Evolutionary conservation across 2,888 invertebrate species (phyloP).

Genomic region (Boloria euphrosyne): DNA sequence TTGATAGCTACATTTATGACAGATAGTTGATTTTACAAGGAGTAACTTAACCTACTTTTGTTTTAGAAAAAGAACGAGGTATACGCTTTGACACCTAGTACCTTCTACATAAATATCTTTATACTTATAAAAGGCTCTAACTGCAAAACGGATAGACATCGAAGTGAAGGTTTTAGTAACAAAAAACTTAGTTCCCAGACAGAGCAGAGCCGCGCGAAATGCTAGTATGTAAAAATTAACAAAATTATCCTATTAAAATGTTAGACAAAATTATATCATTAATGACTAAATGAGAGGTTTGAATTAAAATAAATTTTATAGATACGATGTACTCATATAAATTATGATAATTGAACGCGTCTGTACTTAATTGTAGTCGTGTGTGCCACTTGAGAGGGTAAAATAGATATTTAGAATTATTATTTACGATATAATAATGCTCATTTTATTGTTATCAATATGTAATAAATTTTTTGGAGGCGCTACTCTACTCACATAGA

Average conservation of each 20-base stretch:
- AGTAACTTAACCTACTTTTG: no score
- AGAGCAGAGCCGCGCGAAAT: no score
- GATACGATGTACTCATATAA: slow-evolving; percentile 10
- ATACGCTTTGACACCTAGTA: no score
- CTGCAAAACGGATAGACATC: no score
- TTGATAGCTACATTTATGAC: no score
- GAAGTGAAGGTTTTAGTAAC: no score
- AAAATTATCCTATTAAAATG: not conserved
- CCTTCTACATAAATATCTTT: no score
- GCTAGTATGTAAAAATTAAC: no score
- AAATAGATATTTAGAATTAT: not conserved
- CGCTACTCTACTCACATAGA: not conserved
- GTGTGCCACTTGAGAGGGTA: slow-evolving; percentile 11
- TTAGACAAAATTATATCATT: slow-evolving; percentile 10
- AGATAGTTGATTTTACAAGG: no score
- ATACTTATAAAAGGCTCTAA: no score
- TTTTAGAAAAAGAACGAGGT: no score
- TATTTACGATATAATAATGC: not conserved
- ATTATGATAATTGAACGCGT: slow-evolving; percentile 18
- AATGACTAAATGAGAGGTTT: slow-evolving; percentile 12
- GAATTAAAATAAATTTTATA: slow-evolving; percentile 12
- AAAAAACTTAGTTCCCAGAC: no score
- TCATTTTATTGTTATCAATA: not conserved
- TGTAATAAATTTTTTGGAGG: not conserved
- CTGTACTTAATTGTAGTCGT: slow-evolving; percentile 18